Base-by-base conservation (phyloP, 2,888 invertebrate species). In the Microctonus hyperodae region DNA sequence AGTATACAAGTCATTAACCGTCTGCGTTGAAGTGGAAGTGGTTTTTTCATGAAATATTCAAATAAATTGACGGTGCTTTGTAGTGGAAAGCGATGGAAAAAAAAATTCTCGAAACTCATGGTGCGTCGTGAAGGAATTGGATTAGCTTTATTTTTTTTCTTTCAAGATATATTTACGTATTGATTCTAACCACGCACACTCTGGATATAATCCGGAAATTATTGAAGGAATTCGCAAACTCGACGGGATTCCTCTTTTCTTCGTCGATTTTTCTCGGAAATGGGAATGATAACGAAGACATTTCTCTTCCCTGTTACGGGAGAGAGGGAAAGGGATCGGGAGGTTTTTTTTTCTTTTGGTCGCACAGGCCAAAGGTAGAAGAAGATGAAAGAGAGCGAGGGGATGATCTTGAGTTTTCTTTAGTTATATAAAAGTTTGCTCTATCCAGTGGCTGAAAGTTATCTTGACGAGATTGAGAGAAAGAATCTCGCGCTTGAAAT, bases 221-320 rank as follows among this genome's bases (percentile, higher is more conserved):
- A 72, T 72, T 66, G 67, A 57, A 64, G 64, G 62, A 69, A 69
- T 61, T 69, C 16, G 64, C 67, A 51, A 67, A 60, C 64, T 67
- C 68, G 44, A 59, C 60, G 22, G 50, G 67, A 65, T 68, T 63
- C 61, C 2, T 23, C 4, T 22, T 22, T 16, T 16, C 28, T 37
- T 11, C 35, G 25, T 65, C 51, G 60, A 62, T 60, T 74, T 63
- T 68, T 70, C 59, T 57, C 50, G 57, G 69, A 72, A 73, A 76
- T 70, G 50, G 65, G 53, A 62, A 66, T 69, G 74, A 77, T 76
- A 73, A 71, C 68, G 70, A 70, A 67, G 68, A 64, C 69, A 62
- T 60, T 65, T 65, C 65, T 62, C 70, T 57, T 63, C 56, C 33
- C 58, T 51, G 64, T 53, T 51, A 58, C 31, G 35, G 28, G 48